These are phyloP conservation scores for Phaetusa simplex DNA, from an alignment of 2,113 vertebrate genomes.

Conservation along the genomic window DNA sequence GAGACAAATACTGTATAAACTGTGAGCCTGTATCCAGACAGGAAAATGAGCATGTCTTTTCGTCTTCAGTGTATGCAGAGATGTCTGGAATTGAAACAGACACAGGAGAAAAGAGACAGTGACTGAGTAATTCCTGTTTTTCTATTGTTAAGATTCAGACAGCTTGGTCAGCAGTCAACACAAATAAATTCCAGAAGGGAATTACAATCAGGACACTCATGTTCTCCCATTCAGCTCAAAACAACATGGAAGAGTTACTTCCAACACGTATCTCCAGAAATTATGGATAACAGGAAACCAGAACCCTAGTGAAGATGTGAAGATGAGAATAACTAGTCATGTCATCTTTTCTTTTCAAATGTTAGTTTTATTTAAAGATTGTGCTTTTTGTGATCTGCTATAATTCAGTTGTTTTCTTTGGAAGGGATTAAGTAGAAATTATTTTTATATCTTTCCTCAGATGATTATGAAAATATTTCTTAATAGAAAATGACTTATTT, in stretches of 20 bases:
- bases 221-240: neutral
- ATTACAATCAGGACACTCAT: neutral
- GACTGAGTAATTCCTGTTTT: slow-evolving; percentile 20
- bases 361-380: neutral
- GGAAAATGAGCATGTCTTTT: neutral
- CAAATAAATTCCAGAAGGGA: neutral
- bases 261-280: neutral
- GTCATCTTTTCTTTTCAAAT: neutral
- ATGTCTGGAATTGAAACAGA: slow-evolving; percentile 11
- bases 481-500: neutral
- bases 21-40: neutral
- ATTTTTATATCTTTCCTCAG: neutral
- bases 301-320: neutral
- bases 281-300: neutral
- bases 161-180: neutral
- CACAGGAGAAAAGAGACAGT: neutral
- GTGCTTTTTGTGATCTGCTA: neutral
- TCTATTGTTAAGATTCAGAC: neutral
- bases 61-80: neutral
- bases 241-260: neutral
- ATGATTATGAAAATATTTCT: neutral
- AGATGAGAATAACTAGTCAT: neutral
- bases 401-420: neutral
- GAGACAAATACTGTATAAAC: neutral
- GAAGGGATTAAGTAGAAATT: neutral